Evolutionary conservation across 1,140 invertebrate species (phyloP).

Genomic region (Leucophenga varia): DNA sequence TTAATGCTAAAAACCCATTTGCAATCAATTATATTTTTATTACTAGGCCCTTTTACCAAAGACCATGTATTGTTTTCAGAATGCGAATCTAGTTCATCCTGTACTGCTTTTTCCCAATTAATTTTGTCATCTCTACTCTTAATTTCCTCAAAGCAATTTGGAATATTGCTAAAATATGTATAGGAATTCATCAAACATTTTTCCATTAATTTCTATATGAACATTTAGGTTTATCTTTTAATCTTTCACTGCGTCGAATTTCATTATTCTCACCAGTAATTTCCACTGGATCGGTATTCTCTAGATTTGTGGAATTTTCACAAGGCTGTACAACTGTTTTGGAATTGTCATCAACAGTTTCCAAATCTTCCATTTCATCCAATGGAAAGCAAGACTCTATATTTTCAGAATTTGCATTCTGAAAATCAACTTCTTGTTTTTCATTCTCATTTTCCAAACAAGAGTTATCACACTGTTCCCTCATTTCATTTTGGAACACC

Average conservation of each 20-base stretch:
- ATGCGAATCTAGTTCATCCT: constrained; percentile 47
- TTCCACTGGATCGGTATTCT: constrained; percentile 4
- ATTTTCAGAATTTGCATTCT: not conserved
- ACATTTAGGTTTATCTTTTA: constrained; percentile 21
- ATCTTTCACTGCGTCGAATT: constrained; percentile 24
- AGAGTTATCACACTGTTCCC: no score
- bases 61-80: constrained; percentile 45
- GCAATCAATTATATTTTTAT: no score
- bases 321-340: constrained; percentile 1
- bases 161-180: constrained; percentile 17
- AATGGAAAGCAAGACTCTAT: not conserved
- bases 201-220: constrained; percentile 17
- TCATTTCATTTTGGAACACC: no score
- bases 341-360: constrained; percentile 1
- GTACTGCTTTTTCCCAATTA: constrained; percentile 43
- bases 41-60: constrained; percentile 46
- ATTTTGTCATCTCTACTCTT: constrained; percentile 28
- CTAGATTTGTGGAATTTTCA: constrained; percentile 11
- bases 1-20: no score
- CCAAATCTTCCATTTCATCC: not conserved
- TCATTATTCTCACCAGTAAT: constrained; percentile 4
- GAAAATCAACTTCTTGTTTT: not conserved
- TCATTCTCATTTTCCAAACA: constrained; percentile 17
- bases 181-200: constrained; percentile 17
- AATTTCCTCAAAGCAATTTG: constrained; percentile 36